Percentiles rank a stretch among this genome's conserved stretches.
Evolutionary conservation across 1,140 invertebrate genomes (phyloP).

Genomic region (Cydia fagiglandana): DNA sequence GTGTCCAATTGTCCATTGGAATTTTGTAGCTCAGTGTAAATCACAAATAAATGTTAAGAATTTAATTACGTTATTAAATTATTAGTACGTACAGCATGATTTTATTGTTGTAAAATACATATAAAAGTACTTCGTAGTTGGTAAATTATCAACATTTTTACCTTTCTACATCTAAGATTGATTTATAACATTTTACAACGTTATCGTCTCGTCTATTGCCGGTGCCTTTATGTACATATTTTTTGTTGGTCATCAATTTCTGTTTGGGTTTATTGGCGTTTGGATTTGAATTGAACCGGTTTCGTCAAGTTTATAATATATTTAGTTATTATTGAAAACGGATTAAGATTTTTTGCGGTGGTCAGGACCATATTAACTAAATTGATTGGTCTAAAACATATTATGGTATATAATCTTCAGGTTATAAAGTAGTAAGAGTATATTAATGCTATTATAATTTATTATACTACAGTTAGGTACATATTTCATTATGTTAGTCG

Average conservation of each 20-base stretch:
- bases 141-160: not conserved
- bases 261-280: constrained; percentile 5
- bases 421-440: not conserved
- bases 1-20: no score
- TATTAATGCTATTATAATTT: no score
- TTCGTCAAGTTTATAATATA: constrained; percentile 25
- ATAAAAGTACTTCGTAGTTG: no score
- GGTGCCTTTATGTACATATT: constrained; percentile 10
- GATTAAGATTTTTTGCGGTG: constrained; percentile 10
- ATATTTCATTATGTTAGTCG: no score
- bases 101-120: no score
- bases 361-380: not conserved
- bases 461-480: no score
- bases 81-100: no score
- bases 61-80: no score
- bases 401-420: not conserved
- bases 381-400: not conserved
- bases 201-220: not conserved
- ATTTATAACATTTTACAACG: not conserved
- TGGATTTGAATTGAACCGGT: constrained; percentile 7
- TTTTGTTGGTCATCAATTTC: constrained; percentile 16
- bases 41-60: no score
- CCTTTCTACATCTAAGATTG: not conserved
- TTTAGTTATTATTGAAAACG: constrained; percentile 20
- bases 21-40: no score